Percentiles rank a stretch among this genome's conserved stretches.
These are phyloP conservation scores for Petaurus breviceps DNA, from an alignment of 2,113 vertebrate species.

Conservation along the genomic window DNA sequence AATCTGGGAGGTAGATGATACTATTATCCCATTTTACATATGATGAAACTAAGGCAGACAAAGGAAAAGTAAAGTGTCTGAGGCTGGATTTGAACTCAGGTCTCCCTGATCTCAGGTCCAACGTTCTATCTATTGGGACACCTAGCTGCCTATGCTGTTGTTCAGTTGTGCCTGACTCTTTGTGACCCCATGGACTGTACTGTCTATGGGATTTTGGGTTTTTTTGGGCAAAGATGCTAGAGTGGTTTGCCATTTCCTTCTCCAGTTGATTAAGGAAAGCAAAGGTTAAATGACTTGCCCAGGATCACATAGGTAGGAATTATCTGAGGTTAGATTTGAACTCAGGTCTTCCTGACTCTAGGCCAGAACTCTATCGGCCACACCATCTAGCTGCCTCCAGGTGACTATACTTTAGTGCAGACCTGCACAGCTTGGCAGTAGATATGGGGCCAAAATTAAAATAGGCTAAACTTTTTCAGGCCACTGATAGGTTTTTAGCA, in stretches of 20 bases:
- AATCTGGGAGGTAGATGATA: neutral
- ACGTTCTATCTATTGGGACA: too few species aligned
- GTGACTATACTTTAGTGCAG: neutral
- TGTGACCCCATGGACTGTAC: too few species aligned
- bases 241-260: neutral
- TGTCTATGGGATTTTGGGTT: too few species aligned
- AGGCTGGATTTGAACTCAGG: too few species aligned
- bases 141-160: neutral
- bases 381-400: neutral
- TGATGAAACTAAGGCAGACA: too few species aligned
- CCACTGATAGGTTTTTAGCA: too few species aligned
- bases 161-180: neutral
- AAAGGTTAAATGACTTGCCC: neutral
- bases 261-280: neutral
- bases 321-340: neutral
- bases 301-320: neutral
- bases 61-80: neutral
- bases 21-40: too few species aligned
- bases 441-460: too few species aligned
- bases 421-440: too few species aligned
- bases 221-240: too few species aligned
- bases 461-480: too few species aligned
- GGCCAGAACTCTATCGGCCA: neutral
- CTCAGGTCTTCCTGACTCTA: neutral
- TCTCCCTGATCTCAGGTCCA: neutral